Evolutionary conservation across 2,888 invertebrate species (phyloP), one percentile per base, ranked within the genome.

Genomic region (Hymenopus coronatus): DNA sequence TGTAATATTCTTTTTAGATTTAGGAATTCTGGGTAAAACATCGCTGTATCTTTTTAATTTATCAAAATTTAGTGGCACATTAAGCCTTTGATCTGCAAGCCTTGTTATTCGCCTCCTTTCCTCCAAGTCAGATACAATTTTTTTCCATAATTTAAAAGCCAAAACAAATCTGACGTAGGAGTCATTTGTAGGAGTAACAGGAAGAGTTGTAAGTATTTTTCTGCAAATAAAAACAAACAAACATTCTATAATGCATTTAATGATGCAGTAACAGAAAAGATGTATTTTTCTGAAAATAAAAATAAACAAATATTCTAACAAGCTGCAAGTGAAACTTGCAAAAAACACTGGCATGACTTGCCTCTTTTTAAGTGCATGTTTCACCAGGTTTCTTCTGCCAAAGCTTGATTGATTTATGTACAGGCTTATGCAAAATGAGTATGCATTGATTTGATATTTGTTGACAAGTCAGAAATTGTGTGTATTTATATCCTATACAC

Each of bases 171-270:
- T 88, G 7, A 91, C 91, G 84, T 91, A 92, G 0, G 91, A 91
- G 85, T 90, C 89, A 83, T 90, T 85, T 20, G 91, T 88, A n/a
- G 82, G 2, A n/a, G 54, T 1, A 86, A 85, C 91, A 9, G 90
- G 83, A 14, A 92, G 92, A 90, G 92, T 90, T 88, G 89, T 92
- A 88, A 93, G 91, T 90, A 93, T 91, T 91, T 92, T 93, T 90
- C 93, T 93, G 91, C 27, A 70, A 70, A 6, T 25, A 70, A 87
- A 70, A 54, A 28, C 12, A 40, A 33, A 33, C 33, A 33, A 40
- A 40, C 12, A 40, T 40, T 40, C 40, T 40, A 12, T 40, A 12
- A 40, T 2, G 2, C 1, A 40, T 40, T 30, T 30, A 30, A 12
- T 12, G 40, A 40, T 6, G 6, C 1, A 7, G 1, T 33, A 12